Percentiles rank a stretch among this genome's conserved stretches.
Conservation (phyloP, 2,113 vertebrate species). For the Pollimyrus isidori region DNA sequence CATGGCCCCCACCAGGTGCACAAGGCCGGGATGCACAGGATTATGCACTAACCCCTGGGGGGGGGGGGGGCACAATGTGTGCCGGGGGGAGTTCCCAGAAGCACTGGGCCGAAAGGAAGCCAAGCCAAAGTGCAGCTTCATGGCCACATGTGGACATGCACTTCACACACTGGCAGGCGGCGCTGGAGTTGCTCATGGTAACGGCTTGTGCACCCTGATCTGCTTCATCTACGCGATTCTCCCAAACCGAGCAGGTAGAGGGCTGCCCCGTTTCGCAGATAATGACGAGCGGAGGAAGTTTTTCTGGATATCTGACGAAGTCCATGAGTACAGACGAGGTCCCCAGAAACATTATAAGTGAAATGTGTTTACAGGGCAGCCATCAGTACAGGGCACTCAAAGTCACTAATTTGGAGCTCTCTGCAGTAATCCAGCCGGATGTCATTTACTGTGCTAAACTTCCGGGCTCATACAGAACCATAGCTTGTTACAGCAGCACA, state of each 20-base stretch:
- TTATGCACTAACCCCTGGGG: slow-evolving; percentile 26
- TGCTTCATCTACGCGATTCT: neutral
- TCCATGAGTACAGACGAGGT: neutral
- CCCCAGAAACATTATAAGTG: neutral
- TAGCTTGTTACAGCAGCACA: neutral
- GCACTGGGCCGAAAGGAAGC: neutral
- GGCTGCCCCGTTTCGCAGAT: neutral
- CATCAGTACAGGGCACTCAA: neutral
- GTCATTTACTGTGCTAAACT: neutral
- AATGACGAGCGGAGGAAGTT: neutral
- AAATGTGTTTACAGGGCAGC: neutral
- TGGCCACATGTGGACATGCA: neutral
- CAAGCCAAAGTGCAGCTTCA: neutral
- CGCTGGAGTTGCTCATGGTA: neutral
- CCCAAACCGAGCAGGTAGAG: neutral
- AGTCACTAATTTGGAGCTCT: neutral
- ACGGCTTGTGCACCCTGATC: neutral
- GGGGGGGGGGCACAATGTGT: neutral
- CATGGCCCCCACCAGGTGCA: slow-evolving; percentile 52
- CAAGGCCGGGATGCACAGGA: slow-evolving; percentile 19
- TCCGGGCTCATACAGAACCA: neutral
- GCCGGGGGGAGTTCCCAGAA: neutral
- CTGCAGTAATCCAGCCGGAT: neutral
- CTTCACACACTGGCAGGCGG: neutral
- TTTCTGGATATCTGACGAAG: neutral